Evolutionary conservation across 2,113 vertebrate species (phyloP).

Genomic region (Chamaetylas fuelleborni): DNA sequence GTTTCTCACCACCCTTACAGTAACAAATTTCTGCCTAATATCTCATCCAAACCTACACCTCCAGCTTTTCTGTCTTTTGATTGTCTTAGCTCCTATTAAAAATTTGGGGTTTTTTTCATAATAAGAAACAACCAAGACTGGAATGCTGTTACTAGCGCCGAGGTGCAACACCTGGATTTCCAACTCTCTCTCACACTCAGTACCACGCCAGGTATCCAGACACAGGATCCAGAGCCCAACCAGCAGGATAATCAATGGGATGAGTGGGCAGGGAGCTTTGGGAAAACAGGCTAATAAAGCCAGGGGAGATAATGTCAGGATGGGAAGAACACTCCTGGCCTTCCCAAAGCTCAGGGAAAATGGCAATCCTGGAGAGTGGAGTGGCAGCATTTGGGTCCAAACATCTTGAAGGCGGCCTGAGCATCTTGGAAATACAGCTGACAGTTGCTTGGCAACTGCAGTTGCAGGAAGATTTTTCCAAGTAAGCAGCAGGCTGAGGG

Average conservation of each 20-base stretch:
- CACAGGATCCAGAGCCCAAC: background rate
- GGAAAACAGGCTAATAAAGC: background rate
- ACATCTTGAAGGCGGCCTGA: background rate
- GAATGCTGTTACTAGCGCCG: background rate
- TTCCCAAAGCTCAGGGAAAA: background rate
- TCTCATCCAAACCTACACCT: background rate
- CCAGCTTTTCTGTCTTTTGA: background rate
- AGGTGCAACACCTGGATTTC: background rate
- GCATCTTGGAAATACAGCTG: constrained; percentile 14
- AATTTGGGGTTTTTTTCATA: accelerated
- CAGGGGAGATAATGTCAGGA: background rate
- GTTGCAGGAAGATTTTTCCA: constrained; percentile 38
- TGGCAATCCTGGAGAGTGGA: background rate
- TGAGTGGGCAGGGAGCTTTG: background rate
- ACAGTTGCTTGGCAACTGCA: constrained; percentile 52
- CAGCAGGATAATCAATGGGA: background rate
- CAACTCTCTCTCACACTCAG: background rate
- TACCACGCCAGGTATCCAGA: background rate
- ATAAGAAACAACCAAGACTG: accelerated
- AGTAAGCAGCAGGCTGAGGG: constrained; percentile 17
- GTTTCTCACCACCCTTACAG: background rate
- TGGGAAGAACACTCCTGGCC: background rate
- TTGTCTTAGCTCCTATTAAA: background rate
- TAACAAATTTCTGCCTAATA: background rate
- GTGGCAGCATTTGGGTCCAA: background rate